phyloP scores from a whole-genome alignment of 53 echinoderm and acorn worm genomes.

The Holothuria scabra region DNA sequence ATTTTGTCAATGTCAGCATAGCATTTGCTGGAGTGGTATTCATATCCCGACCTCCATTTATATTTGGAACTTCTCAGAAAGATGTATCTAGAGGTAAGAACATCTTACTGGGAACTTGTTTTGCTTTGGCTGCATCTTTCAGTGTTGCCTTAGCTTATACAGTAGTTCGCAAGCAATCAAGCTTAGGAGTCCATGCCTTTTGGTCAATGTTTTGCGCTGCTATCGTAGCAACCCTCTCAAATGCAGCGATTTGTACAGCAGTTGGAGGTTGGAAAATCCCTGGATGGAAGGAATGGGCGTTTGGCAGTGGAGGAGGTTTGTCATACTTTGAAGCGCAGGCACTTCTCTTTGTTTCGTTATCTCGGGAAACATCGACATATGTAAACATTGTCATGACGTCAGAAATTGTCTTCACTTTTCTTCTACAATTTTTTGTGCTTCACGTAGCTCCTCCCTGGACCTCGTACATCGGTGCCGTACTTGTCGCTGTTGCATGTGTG shows the following conservation, averaged over 20 bases:
- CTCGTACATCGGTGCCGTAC: neutral
- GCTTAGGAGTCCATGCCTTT: neutral
- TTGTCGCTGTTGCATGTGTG: neutral
- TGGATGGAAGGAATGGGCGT: neutral
- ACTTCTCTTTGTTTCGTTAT: neutral
- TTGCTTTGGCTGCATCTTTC: neutral
- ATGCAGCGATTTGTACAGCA: neutral
- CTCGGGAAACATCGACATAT: neutral
- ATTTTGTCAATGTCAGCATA: neutral
- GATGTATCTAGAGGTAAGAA: neutral
- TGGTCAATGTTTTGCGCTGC: neutral
- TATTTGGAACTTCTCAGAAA: neutral
- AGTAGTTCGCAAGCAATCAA: constrained; percentile 27
- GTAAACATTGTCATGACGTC: constrained; percentile 1
- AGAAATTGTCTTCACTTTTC: neutral
- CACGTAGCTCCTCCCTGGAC: neutral
- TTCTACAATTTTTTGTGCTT: neutral
- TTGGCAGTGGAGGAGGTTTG: neutral
- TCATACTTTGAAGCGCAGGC: neutral
- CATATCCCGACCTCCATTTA: constrained; percentile 5
- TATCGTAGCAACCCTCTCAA: neutral
- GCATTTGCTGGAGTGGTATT: neutral
- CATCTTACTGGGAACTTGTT: neutral
- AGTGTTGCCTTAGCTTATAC: neutral
- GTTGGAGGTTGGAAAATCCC: neutral